Evolutionary conservation across 2,797 vertebrate genomes (phyloP).

Genomic region (Bovichtus diacanthus): DNA sequence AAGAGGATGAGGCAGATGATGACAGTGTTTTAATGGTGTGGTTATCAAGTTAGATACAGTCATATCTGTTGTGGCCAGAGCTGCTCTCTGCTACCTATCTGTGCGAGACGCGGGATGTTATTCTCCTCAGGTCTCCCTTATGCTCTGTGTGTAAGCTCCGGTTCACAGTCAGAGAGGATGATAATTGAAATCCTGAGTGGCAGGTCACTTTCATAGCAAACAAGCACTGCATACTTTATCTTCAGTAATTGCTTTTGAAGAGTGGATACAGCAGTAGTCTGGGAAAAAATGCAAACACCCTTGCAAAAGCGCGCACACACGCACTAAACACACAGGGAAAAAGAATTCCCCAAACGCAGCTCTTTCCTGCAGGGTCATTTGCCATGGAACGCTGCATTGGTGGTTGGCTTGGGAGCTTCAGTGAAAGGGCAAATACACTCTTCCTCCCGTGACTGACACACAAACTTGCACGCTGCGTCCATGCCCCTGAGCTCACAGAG

Average conservation of each 20-base stretch:
- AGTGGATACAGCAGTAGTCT: conserved; percentile 17
- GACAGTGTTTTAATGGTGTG: conserved; percentile 45
- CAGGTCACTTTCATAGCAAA: conserved; percentile 77
- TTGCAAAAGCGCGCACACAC: conserved; percentile 14
- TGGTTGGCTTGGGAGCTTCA: conserved; percentile 61
- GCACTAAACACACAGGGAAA: background rate
- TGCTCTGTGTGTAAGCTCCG: conserved; percentile 28
- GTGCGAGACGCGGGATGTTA: conserved; percentile 34
- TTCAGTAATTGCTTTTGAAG: conserved; percentile 76
- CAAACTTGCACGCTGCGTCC: conserved; percentile 10
- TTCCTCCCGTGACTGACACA: conserved; percentile 37
- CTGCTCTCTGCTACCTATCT: conserved; percentile 48
- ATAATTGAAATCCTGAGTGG: conserved; percentile 79
- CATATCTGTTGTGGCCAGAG: conserved; percentile 40
- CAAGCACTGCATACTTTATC: conserved; percentile 65
- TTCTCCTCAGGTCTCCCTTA: conserved; percentile 27
- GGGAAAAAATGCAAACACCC: conserved; percentile 22
- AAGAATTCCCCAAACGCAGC: conserved; percentile 27
- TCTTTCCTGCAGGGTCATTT: conserved; percentile 66
- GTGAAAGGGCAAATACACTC: conserved; percentile 56
- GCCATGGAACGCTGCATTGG: conserved; percentile 54
- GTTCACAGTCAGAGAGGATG: conserved; percentile 54
- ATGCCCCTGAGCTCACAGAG: conserved; percentile 47
- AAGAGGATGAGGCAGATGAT: conserved; percentile 8
- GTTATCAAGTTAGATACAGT: conserved; percentile 51